phyloP scores from a whole-genome alignment of 2,797 vertebrate species.

The Pseudocheirus occidentalis region DNA sequence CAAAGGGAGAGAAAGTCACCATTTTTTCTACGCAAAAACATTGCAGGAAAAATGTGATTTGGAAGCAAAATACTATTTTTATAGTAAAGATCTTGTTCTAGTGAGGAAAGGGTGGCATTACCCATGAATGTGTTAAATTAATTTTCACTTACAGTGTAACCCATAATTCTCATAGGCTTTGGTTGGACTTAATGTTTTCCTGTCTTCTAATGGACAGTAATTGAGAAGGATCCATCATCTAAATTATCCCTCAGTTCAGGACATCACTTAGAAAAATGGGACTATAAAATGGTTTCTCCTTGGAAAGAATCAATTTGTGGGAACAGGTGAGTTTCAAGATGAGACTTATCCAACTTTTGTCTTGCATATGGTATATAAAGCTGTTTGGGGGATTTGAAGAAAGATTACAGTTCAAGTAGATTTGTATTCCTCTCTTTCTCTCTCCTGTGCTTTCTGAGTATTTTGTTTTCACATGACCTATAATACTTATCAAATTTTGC shows the following conservation, averaged over 20 bases:
- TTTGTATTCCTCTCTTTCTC: constrained; percentile 46
- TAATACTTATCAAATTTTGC: neutral
- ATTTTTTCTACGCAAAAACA: neutral
- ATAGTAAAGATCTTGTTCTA: neutral
- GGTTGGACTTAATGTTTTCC: constrained; percentile 87
- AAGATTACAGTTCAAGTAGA: constrained; percentile 63
- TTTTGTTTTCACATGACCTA: neutral
- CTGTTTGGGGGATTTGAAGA: constrained; percentile 63
- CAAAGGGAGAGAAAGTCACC: accelerated
- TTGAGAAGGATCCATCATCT: constrained; percentile 94
- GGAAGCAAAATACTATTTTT: neutral
- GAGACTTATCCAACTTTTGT: neutral
- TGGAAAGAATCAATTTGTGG: constrained; percentile 74
- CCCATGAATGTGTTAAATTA: constrained; percentile 78
- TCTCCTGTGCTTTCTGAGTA: neutral
- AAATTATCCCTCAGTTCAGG: constrained; percentile 84
- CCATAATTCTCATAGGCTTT: constrained; percentile 86
- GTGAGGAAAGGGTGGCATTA: accelerated
- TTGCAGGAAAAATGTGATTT: accelerated
- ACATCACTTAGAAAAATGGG: constrained; percentile 88
- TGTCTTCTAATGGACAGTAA: constrained; percentile 96
- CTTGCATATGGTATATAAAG: constrained; percentile 9
- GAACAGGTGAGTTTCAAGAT: constrained; percentile 58
- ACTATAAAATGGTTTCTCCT: constrained; percentile 86
- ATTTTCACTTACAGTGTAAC: constrained; percentile 83